A percentile compares a stretch with the other conserved stretches of the same genome.
Evolutionary conservation across 2,113 vertebrate species (phyloP).

Genomic region (Cricetomys ansorgei): DNA sequence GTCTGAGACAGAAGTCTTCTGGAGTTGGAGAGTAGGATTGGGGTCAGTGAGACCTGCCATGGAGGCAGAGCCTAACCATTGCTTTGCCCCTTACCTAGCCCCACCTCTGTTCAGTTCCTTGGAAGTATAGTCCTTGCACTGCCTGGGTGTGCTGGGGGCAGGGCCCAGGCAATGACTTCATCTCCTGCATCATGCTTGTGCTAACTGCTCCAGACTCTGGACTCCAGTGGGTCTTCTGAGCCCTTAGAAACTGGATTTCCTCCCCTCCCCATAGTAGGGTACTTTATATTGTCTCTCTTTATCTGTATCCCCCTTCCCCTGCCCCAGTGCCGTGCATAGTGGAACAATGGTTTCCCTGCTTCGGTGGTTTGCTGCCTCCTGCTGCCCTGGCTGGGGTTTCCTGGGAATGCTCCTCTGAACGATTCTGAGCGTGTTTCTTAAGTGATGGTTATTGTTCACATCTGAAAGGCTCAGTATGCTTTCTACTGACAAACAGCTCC

Average conservation of each 20-base stretch:
- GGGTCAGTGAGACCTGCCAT: background rate
- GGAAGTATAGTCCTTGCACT: background rate
- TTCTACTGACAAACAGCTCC: slow-evolving; percentile 60
- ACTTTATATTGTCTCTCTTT: background rate
- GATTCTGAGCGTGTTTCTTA: background rate
- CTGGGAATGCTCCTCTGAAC: background rate
- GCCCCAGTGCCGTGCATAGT: background rate
- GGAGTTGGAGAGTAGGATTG: background rate
- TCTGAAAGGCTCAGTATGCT: slow-evolving; percentile 58
- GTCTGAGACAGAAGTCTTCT: background rate
- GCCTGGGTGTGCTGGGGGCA: background rate
- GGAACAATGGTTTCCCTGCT: background rate
- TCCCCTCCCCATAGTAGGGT: background rate
- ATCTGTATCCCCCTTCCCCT: too few species aligned
- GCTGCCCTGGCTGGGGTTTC: background rate
- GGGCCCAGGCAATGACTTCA: background rate
- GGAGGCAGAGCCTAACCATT: background rate
- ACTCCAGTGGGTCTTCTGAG: background rate
- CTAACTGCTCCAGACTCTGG: background rate
- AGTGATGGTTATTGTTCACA: slow-evolving; percentile 1
- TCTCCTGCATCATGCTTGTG: background rate
- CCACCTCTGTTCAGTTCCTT: background rate
- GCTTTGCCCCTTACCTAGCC: background rate
- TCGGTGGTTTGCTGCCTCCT: background rate
- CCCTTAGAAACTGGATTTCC: background rate